Conservation (phyloP, 1,140 invertebrate species). For the Zeugodacus cucurbitae region DNA sequence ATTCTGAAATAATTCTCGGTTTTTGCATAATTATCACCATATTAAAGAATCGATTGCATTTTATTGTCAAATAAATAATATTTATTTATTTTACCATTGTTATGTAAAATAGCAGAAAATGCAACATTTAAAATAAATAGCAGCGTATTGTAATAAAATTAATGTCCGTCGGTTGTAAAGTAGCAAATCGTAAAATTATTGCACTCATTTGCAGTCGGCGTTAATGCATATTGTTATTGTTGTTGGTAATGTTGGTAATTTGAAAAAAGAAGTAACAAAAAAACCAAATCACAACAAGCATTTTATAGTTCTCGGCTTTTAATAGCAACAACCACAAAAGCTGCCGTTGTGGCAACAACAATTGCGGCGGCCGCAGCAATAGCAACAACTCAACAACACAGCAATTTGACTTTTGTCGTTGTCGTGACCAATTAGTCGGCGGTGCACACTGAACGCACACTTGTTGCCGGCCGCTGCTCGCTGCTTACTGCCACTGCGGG, state of each 20-base stretch:
- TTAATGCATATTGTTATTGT: not conserved
- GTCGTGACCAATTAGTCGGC: conserved; percentile 28
- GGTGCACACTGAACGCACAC: conserved; percentile 9
- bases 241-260: not conserved
- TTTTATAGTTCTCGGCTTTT: not conserved
- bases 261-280: not conserved
- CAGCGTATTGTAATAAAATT: not conserved
- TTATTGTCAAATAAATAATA: conserved; percentile 20
- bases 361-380: not conserved
- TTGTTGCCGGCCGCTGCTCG: not conserved
- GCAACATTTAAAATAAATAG: not conserved
- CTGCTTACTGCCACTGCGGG: not conserved
- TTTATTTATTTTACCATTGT: not conserved
- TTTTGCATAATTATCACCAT: conserved; percentile 34
- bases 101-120: not conserved
- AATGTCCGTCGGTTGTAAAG: not conserved
- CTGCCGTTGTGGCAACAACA: not conserved
- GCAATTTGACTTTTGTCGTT: conserved; percentile 30
- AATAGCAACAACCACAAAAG: not conserved
- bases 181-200: not conserved
- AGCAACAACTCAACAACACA: not conserved
- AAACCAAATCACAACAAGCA: not conserved
- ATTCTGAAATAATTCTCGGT: not conserved
- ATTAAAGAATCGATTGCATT: conserved; percentile 33
- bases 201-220: not conserved